Evolutionary conservation across 2,797 vertebrate genomes (phyloP).

Genomic region (Platyrinchus mystaceus): DNA sequence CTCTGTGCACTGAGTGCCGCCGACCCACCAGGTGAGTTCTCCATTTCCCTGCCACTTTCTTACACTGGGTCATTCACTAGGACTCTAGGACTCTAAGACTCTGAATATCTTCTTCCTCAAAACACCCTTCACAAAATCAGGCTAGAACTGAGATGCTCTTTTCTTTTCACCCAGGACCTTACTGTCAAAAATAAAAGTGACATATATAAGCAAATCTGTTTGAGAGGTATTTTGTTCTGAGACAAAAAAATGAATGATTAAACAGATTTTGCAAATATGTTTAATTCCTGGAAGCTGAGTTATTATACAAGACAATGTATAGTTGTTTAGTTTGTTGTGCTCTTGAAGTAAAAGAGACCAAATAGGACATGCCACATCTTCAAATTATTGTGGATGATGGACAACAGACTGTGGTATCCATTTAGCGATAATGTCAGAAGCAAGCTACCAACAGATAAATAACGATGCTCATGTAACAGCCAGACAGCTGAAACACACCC

Average conservation of each 20-base stretch:
- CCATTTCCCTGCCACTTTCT: not conserved
- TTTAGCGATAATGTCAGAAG: slow-evolving; percentile 24
- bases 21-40: not conserved
- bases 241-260: not conserved
- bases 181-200: not conserved
- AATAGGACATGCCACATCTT: not conserved
- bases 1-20: not conserved
- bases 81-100: no score
- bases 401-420: not conserved
- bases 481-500: not conserved
- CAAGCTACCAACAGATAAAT: slow-evolving; percentile 23
- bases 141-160: not conserved
- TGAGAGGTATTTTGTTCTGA: not conserved
- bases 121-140: not conserved
- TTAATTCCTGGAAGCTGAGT: not conserved
- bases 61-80: fast-evolving
- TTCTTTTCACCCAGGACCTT: not conserved
- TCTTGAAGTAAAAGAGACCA: not conserved
- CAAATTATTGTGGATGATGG: not conserved
- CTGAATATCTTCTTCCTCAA: not conserved
- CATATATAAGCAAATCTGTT: not conserved
- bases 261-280: not conserved
- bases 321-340: not conserved
- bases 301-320: not conserved
- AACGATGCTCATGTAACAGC: not conserved